Conservation (phyloP, 1,140 invertebrate species). For the Sycophila sp. region DNA sequence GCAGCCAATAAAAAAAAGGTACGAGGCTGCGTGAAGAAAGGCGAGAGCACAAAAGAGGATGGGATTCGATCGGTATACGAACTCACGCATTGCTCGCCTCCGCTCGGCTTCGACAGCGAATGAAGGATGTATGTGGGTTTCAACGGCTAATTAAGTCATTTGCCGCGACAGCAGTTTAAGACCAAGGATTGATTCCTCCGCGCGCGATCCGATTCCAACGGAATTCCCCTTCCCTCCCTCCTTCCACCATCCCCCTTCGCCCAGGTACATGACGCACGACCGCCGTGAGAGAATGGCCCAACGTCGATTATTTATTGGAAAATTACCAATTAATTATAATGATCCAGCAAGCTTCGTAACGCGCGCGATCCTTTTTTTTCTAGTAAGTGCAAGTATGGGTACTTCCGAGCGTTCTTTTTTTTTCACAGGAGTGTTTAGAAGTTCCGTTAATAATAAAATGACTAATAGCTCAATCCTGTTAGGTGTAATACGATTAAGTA, state of each 20-base stretch:
- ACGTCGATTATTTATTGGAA: slow-evolving; percentile 21
- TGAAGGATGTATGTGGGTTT: slow-evolving; percentile 26
- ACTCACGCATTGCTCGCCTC: not conserved
- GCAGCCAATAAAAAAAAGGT: too few relatives aligned
- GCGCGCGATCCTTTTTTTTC: not conserved
- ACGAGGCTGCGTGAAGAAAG: too few relatives aligned
- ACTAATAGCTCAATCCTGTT: too few relatives aligned
- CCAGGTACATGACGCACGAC: not conserved
- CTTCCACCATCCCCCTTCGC: not conserved
- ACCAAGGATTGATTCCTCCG: slow-evolving; percentile 22
- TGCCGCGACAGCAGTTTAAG: slow-evolving; percentile 27
- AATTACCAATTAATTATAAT: slow-evolving; percentile 25
- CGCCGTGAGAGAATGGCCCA: not conserved
- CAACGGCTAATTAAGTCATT: slow-evolving; percentile 35
- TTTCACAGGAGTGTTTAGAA: too few relatives aligned
- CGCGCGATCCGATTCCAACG: slow-evolving; percentile 2
- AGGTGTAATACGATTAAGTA: too few relatives aligned
- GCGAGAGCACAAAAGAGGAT: too few relatives aligned
- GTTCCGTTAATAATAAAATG: too few relatives aligned
- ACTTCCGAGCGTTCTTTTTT: too few relatives aligned
- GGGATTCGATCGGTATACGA: not conserved
- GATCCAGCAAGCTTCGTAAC: too few relatives aligned
- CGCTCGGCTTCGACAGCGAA: not conserved
- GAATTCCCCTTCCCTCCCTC: not conserved
- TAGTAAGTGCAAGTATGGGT: too few relatives aligned